phyloP scores from a whole-genome alignment of 2,113 vertebrate genomes.

The Panurus biarmicus region DNA sequence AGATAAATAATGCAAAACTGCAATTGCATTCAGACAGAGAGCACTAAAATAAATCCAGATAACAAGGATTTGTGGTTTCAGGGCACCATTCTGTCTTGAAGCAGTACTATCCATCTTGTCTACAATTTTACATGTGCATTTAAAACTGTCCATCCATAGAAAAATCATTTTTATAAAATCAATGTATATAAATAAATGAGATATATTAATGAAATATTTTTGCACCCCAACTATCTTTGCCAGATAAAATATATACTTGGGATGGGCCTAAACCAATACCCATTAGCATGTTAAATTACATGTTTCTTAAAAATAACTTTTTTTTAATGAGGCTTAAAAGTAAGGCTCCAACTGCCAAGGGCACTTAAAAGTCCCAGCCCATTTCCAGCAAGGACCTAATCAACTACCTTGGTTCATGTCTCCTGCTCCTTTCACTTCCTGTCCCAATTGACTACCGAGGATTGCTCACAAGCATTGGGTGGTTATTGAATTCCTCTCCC shows the following conservation, averaged over 20 bases:
- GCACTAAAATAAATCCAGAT: not conserved
- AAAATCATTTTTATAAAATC: not conserved
- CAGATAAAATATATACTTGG: not conserved
- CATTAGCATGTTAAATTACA: not conserved
- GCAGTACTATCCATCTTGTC: not conserved
- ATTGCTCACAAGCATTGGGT: not conserved
- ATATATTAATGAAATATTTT: not conserved
- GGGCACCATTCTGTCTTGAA: not conserved
- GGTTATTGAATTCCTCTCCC: slow-evolving; percentile 9
- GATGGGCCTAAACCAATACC: not conserved
- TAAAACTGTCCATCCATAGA: not conserved
- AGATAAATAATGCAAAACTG: not conserved
- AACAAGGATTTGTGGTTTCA: not conserved
- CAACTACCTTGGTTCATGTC: not conserved
- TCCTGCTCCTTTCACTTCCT: not conserved
- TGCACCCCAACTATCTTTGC: not conserved
- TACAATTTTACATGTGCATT: not conserved
- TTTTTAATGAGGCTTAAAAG: not conserved
- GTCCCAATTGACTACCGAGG: not conserved
- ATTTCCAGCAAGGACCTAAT: not conserved
- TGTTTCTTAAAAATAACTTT: not conserved
- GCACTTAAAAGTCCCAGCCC: not conserved
- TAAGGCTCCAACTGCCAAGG: not conserved
- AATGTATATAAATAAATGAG: not conserved
- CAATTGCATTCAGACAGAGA: not conserved